These are phyloP conservation scores for Macropus fuliginosus DNA, from an alignment of 2,797 vertebrate genomes.

Conservation along the genomic window DNA sequence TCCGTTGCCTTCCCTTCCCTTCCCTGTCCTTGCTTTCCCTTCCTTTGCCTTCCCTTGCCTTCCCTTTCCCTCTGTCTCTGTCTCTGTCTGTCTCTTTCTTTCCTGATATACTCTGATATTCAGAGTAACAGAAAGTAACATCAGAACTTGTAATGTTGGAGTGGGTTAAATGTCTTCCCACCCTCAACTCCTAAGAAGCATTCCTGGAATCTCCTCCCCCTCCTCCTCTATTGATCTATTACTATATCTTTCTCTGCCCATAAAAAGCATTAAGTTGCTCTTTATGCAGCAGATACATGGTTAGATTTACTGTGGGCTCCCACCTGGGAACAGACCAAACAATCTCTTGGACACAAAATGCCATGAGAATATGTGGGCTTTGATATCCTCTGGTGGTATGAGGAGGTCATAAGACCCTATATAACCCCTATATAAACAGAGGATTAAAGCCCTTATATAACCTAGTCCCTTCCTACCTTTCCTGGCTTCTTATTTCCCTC, in stretches of 20 bases:
- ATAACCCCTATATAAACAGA: no score
- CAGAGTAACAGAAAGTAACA: no score
- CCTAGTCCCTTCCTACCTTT: no score
- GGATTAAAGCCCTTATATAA: no score
- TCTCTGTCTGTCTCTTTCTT: no score
- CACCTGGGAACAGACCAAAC: background rate
- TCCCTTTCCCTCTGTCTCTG: no score
- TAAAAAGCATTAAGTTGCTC: constrained; percentile 59
- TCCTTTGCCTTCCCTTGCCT: background rate
- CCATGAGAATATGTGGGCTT: constrained; percentile 51
- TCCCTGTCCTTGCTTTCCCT: background rate
- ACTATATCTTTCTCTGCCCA: constrained; percentile 38
- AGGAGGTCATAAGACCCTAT: constrained; percentile 43
- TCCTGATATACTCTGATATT: no score
- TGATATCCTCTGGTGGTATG: constrained; percentile 46
- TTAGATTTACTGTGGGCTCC: constrained; percentile 10
- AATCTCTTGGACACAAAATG: constrained; percentile 37
- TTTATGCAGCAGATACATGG: constrained; percentile 54
- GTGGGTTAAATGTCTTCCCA: constrained; percentile 4
- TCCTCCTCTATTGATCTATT: constrained; percentile 42
- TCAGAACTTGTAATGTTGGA: background rate
- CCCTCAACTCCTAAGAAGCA: background rate
- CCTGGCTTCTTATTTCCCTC: no score
- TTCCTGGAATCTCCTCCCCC: constrained; percentile 35
- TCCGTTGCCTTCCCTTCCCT: no score